Conservation (phyloP, 2,797 vertebrate genomes). For the Cynopterus sphinx region DNA sequence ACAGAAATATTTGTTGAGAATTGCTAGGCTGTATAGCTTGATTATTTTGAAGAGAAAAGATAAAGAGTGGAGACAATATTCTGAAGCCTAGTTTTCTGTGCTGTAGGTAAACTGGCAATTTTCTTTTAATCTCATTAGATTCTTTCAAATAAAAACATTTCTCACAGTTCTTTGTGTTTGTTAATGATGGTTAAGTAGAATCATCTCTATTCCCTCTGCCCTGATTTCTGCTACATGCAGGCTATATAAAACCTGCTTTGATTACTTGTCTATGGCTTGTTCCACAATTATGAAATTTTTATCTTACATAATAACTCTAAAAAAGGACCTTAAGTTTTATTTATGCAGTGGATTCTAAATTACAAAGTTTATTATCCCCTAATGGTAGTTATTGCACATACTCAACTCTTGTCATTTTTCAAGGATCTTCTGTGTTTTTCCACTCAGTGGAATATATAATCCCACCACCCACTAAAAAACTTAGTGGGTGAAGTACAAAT, state of each 20-base stretch:
- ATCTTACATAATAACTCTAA: neutral
- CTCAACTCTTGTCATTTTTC: conserved; percentile 54
- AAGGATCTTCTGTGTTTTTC: conserved; percentile 32
- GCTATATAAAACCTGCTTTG: neutral
- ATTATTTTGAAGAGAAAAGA: neutral
- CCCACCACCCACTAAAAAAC: conserved; percentile 59
- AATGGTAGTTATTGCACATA: conserved; percentile 43
- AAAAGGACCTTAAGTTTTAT: neutral
- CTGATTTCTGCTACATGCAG: neutral
- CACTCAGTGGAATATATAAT: conserved; percentile 55
- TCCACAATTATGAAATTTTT: conserved; percentile 28
- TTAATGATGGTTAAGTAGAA: neutral
- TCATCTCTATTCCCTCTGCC: neutral
- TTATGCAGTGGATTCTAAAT: neutral
- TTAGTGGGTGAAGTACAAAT: conserved; percentile 67
- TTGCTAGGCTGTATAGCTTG: neutral
- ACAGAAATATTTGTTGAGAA: conserved; percentile 26
- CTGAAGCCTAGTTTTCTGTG: neutral
- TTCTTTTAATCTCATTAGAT: conserved; percentile 45
- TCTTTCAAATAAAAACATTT: conserved; percentile 44
- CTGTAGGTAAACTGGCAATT: neutral
- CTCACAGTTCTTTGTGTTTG: neutral
- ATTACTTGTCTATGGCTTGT: neutral
- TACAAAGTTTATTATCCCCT: conserved; percentile 60
- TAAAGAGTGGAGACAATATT: neutral